These are phyloP conservation scores for Clarias laeviceps DNA, from an alignment of 2,797 vertebrate species.

Conservation along the genomic window DNA sequence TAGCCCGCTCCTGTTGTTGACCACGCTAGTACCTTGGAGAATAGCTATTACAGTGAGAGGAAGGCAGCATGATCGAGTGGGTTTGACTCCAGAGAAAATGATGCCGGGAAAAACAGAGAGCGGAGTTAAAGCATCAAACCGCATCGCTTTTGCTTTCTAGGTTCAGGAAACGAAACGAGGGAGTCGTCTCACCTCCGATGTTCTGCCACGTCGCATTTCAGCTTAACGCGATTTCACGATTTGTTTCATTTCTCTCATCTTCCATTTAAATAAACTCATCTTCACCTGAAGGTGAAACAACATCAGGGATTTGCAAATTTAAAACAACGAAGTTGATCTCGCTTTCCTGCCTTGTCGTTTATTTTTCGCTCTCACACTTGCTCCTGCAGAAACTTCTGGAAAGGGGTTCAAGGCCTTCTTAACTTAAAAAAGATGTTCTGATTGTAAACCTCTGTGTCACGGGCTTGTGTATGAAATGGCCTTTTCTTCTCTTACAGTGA, in stretches of 20 bases:
- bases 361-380: not conserved
- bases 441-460: not conserved
- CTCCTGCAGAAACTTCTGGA: not conserved
- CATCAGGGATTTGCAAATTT: not conserved
- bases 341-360: not conserved
- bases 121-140: slow-evolving; percentile 30
- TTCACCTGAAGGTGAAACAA: not conserved
- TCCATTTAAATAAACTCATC: not conserved
- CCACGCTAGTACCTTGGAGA: slow-evolving; percentile 50
- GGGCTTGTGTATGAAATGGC: not conserved
- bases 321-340: not conserved
- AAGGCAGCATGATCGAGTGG: slow-evolving; percentile 55
- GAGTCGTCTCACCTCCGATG: not conserved
- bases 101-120: slow-evolving; percentile 47
- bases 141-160: slow-evolving; percentile 37
- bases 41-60: slow-evolving; percentile 55
- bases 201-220: not conserved
- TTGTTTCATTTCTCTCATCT: not conserved
- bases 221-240: not conserved
- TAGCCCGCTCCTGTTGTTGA: slow-evolving; percentile 56
- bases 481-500: not conserved
- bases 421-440: not conserved
- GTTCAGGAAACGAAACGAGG: not conserved
- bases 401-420: not conserved
- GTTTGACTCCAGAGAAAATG: slow-evolving; percentile 42